These are phyloP conservation scores for Planococcus citri DNA, from an alignment of 1,140 invertebrate species.

Conservation along the genomic window DNA sequence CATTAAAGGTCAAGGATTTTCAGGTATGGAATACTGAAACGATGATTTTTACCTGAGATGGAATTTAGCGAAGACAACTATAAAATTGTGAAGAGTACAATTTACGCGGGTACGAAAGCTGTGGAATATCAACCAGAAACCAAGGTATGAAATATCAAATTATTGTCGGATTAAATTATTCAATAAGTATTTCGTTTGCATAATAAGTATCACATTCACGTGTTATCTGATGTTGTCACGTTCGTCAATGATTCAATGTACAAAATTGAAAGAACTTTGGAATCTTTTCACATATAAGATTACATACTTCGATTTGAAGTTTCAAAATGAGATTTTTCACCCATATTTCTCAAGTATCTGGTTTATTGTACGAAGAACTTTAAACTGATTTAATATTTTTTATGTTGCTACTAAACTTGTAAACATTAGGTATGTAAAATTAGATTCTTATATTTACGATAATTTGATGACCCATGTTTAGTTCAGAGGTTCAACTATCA, in stretches of 20 bases:
- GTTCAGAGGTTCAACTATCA: background rate
- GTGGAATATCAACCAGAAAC: background rate
- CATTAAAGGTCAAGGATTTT: conserved; percentile 17
- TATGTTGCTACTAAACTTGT: too few relatives aligned
- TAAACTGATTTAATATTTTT: too few relatives aligned
- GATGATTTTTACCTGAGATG: background rate
- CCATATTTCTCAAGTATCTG: too few relatives aligned
- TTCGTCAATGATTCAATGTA: too few relatives aligned
- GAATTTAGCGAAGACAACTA: conserved; percentile 1
- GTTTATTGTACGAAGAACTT: too few relatives aligned
- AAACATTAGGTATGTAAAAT: too few relatives aligned
- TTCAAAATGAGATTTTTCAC: too few relatives aligned
- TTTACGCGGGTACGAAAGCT: background rate
- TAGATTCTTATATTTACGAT: too few relatives aligned
- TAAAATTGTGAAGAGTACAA: conserved; percentile 9
- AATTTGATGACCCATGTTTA: background rate
- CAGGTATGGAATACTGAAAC: background rate
- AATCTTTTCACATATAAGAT: too few relatives aligned
- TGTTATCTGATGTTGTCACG: background rate
- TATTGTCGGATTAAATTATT: background rate
- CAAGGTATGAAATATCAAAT: background rate
- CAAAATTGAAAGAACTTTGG: too few relatives aligned
- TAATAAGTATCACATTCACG: background rate
- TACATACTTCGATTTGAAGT: too few relatives aligned
- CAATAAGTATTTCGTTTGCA: too few relatives aligned